Conservation (phyloP, 2,888 invertebrate species). For the Arrhopalites spinosus region DNA sequence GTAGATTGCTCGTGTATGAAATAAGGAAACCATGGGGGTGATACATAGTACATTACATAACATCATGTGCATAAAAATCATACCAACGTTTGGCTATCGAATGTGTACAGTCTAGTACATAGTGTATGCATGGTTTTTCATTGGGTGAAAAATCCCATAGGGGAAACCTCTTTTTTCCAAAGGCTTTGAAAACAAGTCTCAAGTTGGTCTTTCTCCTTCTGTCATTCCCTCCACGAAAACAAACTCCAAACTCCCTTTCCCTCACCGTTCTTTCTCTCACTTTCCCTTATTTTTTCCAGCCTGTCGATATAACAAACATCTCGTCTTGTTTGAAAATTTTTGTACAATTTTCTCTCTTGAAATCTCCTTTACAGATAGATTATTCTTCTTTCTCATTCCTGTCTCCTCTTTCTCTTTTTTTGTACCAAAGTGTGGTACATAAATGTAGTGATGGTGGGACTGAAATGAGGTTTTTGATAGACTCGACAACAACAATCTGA, state of each 20-base stretch:
- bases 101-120: neutral
- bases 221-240: conserved; percentile 44
- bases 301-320: conserved; percentile 13
- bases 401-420: neutral
- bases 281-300: conserved; percentile 4
- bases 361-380: neutral
- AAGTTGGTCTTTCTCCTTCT: conserved; percentile 45
- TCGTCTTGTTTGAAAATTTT: neutral
- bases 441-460: neutral
- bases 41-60: too few species aligned
- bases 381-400: neutral
- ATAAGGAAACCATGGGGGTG: too few species aligned
- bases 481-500: conserved; percentile 8
- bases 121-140: neutral
- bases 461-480: conserved; percentile 13
- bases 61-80: too few species aligned
- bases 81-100: too few species aligned
- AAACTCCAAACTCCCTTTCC: conserved; percentile 45
- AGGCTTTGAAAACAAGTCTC: conserved; percentile 3
- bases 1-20: too few species aligned
- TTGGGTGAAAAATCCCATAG: neutral
- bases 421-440: neutral
- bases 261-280: conserved; percentile 37
- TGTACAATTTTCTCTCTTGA: neutral
- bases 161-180: neutral